These are phyloP conservation scores for Solenodon paradoxus DNA, from an alignment of 2,113 vertebrate genomes.

Conservation along the genomic window DNA sequence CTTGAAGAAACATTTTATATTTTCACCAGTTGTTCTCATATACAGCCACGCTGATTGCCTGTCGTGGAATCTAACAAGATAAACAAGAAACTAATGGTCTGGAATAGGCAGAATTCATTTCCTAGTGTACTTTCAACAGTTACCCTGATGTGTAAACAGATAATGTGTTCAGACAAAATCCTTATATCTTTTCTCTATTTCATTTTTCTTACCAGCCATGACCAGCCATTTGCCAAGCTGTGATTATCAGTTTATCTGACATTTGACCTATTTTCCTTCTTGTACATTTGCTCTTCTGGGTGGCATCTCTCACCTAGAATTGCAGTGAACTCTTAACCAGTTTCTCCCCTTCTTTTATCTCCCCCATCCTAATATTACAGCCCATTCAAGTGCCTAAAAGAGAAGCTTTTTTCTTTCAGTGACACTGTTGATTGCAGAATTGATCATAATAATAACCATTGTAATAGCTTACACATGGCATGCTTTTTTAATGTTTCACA, in stretches of 20 bases:
- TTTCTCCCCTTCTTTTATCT: not conserved
- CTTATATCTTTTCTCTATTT: not conserved
- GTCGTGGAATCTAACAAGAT: not conserved
- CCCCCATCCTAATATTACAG: not conserved
- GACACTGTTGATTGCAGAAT: not conserved
- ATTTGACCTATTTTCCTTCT: not conserved
- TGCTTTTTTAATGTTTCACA: not conserved
- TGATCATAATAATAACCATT: not conserved
- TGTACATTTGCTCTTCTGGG: not conserved
- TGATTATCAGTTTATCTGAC: not conserved
- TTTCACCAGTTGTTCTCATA: not conserved
- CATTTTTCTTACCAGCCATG: not conserved
- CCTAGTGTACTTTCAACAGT: not conserved
- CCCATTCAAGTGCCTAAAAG: not conserved
- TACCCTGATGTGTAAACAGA: not conserved
- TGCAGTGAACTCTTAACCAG: not conserved
- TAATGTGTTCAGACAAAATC: not conserved
- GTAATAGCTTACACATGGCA: not conserved
- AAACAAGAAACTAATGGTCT: not conserved
- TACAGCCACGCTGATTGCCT: not conserved
- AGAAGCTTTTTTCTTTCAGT: not conserved
- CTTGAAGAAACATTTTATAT: not conserved
- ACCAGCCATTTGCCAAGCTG: not conserved
- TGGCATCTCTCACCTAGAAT: not conserved
- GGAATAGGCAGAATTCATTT: not conserved